phyloP scores from a whole-genome alignment of 2,113 vertebrate genomes.

The Stomatorhinus ivindoensis region DNA sequence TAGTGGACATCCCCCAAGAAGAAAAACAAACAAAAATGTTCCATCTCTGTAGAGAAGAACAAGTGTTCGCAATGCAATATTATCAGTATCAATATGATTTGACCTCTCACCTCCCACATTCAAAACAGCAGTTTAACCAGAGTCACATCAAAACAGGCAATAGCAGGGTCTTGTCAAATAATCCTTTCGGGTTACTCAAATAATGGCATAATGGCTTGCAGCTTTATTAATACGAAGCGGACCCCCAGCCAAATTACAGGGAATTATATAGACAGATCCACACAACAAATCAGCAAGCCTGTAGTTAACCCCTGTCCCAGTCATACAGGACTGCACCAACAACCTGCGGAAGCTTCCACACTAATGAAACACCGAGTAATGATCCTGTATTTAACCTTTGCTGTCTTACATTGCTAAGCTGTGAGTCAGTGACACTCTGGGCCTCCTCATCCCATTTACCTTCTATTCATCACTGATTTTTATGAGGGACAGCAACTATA shows the following conservation, averaged over 20 bases:
- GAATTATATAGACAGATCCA: neutral
- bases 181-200: neutral
- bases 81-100: neutral
- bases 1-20: neutral
- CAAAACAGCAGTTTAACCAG: neutral
- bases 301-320: neutral
- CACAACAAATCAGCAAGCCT: neutral
- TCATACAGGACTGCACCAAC: neutral
- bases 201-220: neutral
- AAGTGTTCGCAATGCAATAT: neutral
- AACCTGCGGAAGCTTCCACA: neutral
- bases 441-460: neutral
- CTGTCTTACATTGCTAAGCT: neutral
- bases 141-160: neutral
- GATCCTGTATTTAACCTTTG: neutral
- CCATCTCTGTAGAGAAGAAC: neutral
- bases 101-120: constrained; percentile 4
- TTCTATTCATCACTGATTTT: neutral
- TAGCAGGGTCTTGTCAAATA: neutral
- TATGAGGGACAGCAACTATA: neutral
- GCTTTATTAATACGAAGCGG: neutral
- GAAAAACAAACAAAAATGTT: neutral
- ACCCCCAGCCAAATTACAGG: neutral
- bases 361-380: neutral
- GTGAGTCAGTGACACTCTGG: neutral